phyloP scores from a whole-genome alignment of 2,797 vertebrate species.

The Ptychobarbus kaznakovi region DNA sequence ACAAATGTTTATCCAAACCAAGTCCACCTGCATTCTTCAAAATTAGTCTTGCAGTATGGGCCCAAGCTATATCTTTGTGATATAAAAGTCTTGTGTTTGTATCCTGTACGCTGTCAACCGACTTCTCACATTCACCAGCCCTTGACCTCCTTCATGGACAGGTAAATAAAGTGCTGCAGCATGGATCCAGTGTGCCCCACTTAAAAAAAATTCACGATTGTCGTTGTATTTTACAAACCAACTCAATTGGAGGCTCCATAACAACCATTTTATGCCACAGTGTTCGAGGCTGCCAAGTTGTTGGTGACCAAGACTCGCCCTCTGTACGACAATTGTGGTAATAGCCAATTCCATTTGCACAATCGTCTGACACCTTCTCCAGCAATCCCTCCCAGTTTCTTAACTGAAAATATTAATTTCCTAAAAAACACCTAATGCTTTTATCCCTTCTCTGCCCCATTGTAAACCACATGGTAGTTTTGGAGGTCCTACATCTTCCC shows the following conservation, averaged over 20 bases:
- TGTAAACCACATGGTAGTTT: too few species aligned
- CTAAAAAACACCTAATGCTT: background rate
- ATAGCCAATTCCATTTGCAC: background rate
- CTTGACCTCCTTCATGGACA: background rate
- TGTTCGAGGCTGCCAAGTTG: background rate
- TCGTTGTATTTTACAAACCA: background rate
- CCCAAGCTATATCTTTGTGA: background rate
- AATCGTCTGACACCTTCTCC: too few species aligned
- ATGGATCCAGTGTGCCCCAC: background rate
- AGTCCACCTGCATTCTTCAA: background rate
- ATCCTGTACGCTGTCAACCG: background rate
- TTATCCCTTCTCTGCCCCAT: background rate
- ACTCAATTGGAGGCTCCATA: background rate
- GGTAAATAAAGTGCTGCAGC: background rate
- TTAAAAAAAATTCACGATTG: background rate
- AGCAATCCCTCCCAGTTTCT: too few species aligned
- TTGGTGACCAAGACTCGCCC: background rate
- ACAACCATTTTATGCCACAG: background rate
- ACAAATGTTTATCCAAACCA: background rate
- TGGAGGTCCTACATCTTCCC: too few species aligned
- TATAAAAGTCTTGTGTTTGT: conserved; percentile 2
- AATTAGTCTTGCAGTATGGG: background rate
- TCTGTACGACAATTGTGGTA: background rate
- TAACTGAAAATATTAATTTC: too few species aligned
- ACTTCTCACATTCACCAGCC: background rate